Base-by-base conservation (phyloP, 2,888 invertebrate species). In the Biston betularia region DNA sequence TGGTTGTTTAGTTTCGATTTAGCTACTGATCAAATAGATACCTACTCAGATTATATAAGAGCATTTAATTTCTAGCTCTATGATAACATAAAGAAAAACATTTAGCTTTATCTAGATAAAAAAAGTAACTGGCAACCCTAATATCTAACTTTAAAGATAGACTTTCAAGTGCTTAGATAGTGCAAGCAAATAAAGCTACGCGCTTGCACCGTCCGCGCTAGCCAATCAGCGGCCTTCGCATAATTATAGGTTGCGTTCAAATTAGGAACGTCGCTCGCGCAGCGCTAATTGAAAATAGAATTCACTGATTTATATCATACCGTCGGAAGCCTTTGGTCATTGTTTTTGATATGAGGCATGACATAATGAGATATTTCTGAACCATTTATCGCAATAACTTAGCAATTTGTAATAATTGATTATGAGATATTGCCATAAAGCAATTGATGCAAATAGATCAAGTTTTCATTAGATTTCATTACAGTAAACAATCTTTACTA, bases 221-320 rank as follows among this genome's bases (percentile, higher is more conserved):
- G 80, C 91, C 92, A 91, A 92, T 91, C 89, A 85, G 83, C 75
- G 83, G 73, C 70, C 75, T 78, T 79, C 78, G 78, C 82, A 85
- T 92, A 92, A 92, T 92, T 92, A 92, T 93, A 93, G 88, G 83
- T 79, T 83, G 82, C 82, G 85, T 88, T 89, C 88, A 82, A 92
- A 92, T 92, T 92, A 92, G 92, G 90, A 87, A 81, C 88, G 86
- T 84, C 84, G 85, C 81, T 83, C 80, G 79, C 84, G 79, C 84
- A 81, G 83, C 86, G 86, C 85, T 89, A 88, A 90, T 89, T 89
- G 88, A 88, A 89, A 90, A 88, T 89, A 87, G 90, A 86, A 87
- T 89, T 86, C 76, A 74, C 83, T 84, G 88, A 89, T 89, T 88
- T 87, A 85, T 88, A 86, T 86, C 85, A 72, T 77, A 74, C 70